Percentiles rank a stretch among this genome's conserved stretches.
Conservation (phyloP, 2,797 vertebrate genomes). For the Balearica regulorum region DNA sequence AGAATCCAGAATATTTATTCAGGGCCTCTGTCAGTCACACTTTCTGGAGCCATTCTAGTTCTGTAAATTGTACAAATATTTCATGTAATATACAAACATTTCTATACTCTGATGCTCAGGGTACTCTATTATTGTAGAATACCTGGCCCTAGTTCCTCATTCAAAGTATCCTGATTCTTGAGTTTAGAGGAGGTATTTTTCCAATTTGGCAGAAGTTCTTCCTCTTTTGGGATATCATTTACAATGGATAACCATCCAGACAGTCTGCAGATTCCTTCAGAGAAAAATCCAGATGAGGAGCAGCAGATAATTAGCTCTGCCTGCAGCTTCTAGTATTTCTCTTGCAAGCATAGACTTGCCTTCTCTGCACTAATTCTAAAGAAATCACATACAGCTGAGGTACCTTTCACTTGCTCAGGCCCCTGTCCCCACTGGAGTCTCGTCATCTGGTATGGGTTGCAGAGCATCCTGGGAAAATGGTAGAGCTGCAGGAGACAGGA, state of each 20-base stretch:
- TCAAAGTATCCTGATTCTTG: background rate
- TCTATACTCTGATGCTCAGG: background rate
- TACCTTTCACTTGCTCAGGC: fast-evolving
- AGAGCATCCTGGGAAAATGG: background rate
- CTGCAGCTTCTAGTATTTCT: background rate
- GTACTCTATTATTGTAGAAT: background rate
- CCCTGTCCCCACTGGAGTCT: fast-evolving
- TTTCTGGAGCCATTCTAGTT: background rate
- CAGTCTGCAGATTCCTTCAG: background rate
- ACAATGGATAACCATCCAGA: background rate
- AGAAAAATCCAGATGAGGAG: background rate
- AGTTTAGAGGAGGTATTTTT: background rate
- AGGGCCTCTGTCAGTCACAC: background rate
- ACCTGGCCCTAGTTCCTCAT: background rate
- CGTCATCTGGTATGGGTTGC: fast-evolving
- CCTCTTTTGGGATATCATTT: background rate
- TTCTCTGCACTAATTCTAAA: background rate
- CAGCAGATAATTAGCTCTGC: background rate
- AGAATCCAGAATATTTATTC: background rate
- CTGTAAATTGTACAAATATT: background rate
- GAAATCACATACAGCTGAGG: background rate
- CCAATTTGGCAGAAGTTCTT: background rate
- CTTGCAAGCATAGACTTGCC: background rate
- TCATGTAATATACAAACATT: background rate
- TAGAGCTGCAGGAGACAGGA: background rate